These are phyloP conservation scores for Acleris literana DNA, from an alignment of 2,888 invertebrate genomes.

Conservation along the genomic window DNA sequence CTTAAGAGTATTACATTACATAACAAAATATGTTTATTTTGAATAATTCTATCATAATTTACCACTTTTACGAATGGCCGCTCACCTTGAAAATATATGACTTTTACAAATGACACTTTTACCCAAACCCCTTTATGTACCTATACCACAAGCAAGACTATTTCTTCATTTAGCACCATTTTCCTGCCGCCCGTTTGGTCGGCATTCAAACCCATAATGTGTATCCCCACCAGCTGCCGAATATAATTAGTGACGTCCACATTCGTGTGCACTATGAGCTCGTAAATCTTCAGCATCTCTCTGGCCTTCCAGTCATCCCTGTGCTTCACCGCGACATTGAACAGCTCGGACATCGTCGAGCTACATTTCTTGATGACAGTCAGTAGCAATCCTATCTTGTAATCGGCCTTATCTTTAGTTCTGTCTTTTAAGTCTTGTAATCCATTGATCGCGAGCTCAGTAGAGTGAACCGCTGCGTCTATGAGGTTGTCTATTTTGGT, in stretches of 20 bases:
- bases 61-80: too few species aligned
- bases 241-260: slow-evolving; percentile 70
- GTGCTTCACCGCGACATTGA: slow-evolving; percentile 70
- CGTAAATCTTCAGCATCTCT: slow-evolving; percentile 71
- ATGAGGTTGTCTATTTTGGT: slow-evolving; percentile 62
- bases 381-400: slow-evolving; percentile 65
- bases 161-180: not conserved
- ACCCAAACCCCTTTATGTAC: too few species aligned
- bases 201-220: slow-evolving; percentile 55
- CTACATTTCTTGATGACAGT: slow-evolving; percentile 68
- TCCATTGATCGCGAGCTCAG: slow-evolving; percentile 54
- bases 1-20: too few species aligned
- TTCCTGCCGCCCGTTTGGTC: slow-evolving; percentile 34
- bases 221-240: slow-evolving; percentile 64
- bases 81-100: too few species aligned
- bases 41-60: too few species aligned
- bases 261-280: slow-evolving; percentile 70
- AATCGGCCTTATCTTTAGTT: slow-evolving; percentile 51
- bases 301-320: slow-evolving; percentile 68
- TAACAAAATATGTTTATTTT: too few species aligned
- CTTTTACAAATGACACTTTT: too few species aligned
- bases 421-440: slow-evolving; percentile 52
- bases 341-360: slow-evolving; percentile 66
- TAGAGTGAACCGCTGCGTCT: slow-evolving; percentile 64
- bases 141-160: slow-evolving; percentile 48